Evolutionary conservation across 2,888 invertebrate species (phyloP), one percentile per base, ranked within the genome.

Genomic region (Sepioteuthis lessoniana): DNA sequence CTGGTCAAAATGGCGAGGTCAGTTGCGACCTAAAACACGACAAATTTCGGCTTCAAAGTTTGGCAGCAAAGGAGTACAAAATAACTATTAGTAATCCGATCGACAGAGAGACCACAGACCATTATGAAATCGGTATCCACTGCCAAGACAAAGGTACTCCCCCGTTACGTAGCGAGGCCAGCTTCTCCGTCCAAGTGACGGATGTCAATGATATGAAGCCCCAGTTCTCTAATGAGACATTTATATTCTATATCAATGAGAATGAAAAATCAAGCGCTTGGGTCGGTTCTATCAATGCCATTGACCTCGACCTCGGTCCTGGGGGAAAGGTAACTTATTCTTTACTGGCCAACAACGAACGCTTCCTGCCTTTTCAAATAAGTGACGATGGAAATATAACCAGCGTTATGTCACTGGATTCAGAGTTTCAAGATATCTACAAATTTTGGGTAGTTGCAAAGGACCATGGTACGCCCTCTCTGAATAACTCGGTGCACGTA

Each of bases 191-290:
- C 35, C 76, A 35, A 76, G 76, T 76, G n/a, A n/a, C 76, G 13
- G 76, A 76, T n/a, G 76, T 76, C 76, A 76, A 76, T 76, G 76
- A 76, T 76, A 76, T 76, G 76, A n/a, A 13, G n/a, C 76, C 76
- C 35, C n/a, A n/a, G n/a, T 76, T 76, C 16, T 16, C 76, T 16
- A 76, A 76, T n/a, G 76, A n/a, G n/a, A 76, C 76, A 76, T 76
- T 76, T 76, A 76, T 76, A n/a, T 76, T 76, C 76, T 76, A 35
- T n/a, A 76, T 76, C 76, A 76, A 76, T 35, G 76, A 76, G 76
- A 76, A 76, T 35, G 76, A n/a, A n/a, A 76, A 76, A 76, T 76
- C 76, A n/a, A n/a, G 76, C 76, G 16, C n/a, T 35, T 76, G 76
- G 76, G 76, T 76, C n/a, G 76, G 76, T 76, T n/a, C 16, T 16